phyloP scores from a whole-genome alignment of 2,113 vertebrate species.

The Phylloscopus whistleri region DNA sequence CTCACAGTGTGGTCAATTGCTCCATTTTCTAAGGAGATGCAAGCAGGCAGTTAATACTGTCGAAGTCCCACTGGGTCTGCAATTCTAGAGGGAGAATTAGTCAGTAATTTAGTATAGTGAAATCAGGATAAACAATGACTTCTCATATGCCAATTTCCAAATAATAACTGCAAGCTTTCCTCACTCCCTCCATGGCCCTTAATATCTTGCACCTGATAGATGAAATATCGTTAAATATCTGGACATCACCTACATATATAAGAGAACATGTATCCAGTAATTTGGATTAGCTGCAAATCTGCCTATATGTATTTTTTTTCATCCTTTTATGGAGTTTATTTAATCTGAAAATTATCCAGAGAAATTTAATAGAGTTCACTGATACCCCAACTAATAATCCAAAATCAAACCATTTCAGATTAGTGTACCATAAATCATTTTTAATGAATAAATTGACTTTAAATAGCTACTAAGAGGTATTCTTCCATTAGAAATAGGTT shows the following conservation, averaged over 20 bases:
- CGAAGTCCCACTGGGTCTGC: not conserved
- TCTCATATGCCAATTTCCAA: not conserved
- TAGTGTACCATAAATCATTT: not conserved
- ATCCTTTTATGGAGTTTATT: not conserved
- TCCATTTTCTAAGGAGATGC: not conserved
- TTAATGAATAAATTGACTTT: slow-evolving; percentile 35
- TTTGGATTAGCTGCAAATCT: not conserved
- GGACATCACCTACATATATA: not conserved
- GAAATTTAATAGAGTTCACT: not conserved
- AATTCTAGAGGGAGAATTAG: not conserved
- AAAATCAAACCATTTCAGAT: not conserved
- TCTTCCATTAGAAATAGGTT: slow-evolving; percentile 41
- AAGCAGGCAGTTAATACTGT: not conserved
- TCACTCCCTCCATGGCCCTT: not conserved
- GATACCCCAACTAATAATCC: not conserved
- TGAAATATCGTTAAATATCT: not conserved
- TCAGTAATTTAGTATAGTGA: not conserved
- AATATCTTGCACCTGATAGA: not conserved
- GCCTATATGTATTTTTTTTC: not conserved
- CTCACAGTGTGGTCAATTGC: not conserved
- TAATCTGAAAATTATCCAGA: not conserved
- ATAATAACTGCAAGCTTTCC: not conserved
- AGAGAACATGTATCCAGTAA: not conserved
- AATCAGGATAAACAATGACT: not conserved
- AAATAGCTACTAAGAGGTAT: slow-evolving; percentile 1